Evolutionary conservation across 2,888 invertebrate genomes (phyloP).

Genomic region (Eremobia ochroleuca): DNA sequence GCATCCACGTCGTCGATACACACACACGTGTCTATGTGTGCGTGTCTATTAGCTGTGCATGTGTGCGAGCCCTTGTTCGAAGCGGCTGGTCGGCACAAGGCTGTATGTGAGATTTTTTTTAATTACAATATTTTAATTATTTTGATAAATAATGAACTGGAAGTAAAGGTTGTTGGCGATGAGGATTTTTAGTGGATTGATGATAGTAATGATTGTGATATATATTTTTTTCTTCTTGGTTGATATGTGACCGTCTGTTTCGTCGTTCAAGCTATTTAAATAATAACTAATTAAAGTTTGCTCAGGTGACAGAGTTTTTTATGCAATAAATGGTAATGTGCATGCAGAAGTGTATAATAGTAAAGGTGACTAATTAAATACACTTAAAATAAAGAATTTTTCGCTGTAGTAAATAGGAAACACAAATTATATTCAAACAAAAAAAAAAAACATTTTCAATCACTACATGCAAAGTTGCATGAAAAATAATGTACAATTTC

Average conservation of each 20-base stretch:
- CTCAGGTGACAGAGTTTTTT: slow-evolving; percentile 27
- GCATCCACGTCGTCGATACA: slow-evolving; percentile 73
- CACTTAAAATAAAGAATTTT: not conserved
- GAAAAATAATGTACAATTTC: slow-evolving; percentile 49
- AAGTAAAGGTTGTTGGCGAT: not conserved
- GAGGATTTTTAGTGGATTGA: not conserved
- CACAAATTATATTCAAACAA: slow-evolving; percentile 12
- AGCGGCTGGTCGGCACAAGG: slow-evolving; percentile 70
- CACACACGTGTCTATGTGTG: slow-evolving; percentile 70
- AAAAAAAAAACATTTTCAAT: slow-evolving; percentile 23
- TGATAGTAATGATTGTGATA: not conserved
- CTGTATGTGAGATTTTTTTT: slow-evolving; percentile 72
- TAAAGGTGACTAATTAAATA: not conserved
- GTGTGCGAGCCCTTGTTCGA: slow-evolving; percentile 79
- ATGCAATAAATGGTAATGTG: not conserved
- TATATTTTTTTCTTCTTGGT: not conserved
- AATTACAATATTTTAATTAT: slow-evolving; percentile 31
- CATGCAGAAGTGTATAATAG: not conserved
- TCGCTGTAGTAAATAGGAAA: not conserved
- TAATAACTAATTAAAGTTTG: slow-evolving; percentile 19
- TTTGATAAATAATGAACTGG: not conserved
- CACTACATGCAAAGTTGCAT: slow-evolving; percentile 35
- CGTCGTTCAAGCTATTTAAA: not conserved
- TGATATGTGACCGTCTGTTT: not conserved
- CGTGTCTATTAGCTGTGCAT: slow-evolving; percentile 69